Conservation (phyloP, 2,797 vertebrate genomes). For the Chaunax sp. region DNA sequence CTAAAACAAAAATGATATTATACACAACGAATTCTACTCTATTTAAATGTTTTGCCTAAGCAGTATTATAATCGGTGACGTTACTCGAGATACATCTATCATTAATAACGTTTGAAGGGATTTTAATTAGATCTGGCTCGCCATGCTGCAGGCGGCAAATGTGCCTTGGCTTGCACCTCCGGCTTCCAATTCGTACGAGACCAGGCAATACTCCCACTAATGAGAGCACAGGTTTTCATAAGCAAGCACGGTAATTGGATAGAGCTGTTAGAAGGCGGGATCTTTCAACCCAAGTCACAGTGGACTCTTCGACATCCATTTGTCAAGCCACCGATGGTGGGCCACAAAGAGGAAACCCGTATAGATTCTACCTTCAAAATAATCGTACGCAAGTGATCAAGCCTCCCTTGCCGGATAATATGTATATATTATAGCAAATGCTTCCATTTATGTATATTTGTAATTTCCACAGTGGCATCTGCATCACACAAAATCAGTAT, state of each 20-base stretch:
- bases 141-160: conserved; percentile 54
- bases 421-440: fast-evolving
- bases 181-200: conserved; percentile 1
- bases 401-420: fast-evolving
- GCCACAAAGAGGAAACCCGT: fast-evolving
- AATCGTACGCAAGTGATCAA: neutral
- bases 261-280: conserved; percentile 68
- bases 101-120: neutral
- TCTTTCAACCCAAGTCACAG: conserved; percentile 64
- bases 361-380: conserved; percentile 15
- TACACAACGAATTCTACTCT: neutral
- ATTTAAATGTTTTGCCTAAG: neutral
- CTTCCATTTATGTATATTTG: fast-evolving
- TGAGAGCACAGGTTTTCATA: conserved; percentile 22
- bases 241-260: conserved; percentile 53
- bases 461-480: fast-evolving
- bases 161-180: neutral
- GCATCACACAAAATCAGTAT: fast-evolving
- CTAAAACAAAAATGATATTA: neutral
- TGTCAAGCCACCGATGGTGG: neutral
- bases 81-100: neutral
- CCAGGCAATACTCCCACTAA: conserved; percentile 50
- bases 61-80: neutral
- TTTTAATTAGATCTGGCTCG: conserved; percentile 4
- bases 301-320: neutral